These are phyloP conservation scores for Pachyuromys duprasi DNA, from an alignment of 2,797 vertebrate species.

Conservation along the genomic window DNA sequence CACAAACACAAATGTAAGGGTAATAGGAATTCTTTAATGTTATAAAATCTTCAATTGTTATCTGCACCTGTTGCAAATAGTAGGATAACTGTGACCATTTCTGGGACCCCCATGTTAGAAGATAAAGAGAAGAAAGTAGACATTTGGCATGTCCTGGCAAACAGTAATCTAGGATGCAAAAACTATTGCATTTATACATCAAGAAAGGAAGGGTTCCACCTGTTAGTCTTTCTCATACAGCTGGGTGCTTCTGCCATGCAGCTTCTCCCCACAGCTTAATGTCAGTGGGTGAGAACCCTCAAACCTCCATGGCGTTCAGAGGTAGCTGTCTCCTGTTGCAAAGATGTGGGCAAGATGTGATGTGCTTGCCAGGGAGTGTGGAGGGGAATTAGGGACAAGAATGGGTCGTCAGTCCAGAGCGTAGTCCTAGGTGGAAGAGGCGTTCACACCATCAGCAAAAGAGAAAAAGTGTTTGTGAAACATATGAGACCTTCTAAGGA, in stretches of 20 bases:
- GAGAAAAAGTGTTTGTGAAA: not conserved
- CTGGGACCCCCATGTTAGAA: slow-evolving; percentile 32
- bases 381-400: not conserved
- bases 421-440: not conserved
- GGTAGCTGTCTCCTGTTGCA: not conserved
- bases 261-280: not conserved
- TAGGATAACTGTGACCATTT: not conserved
- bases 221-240: slow-evolving; percentile 48
- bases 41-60: slow-evolving; percentile 3
- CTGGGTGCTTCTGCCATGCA: not conserved
- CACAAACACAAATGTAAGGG: not conserved
- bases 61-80: slow-evolving; percentile 39
- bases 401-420: not conserved
- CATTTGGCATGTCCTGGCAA: slow-evolving; percentile 41
- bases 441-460: not conserved
- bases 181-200: not conserved
- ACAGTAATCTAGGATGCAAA: not conserved
- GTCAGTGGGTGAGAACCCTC: not conserved
- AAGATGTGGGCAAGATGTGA: not conserved
- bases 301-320: not conserved
- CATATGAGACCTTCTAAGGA: not conserved
- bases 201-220: slow-evolving; percentile 20
- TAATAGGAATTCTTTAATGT: slow-evolving; percentile 7
- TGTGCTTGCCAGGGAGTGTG: not conserved
- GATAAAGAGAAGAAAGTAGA: not conserved